Evolutionary conservation across 2,888 invertebrate genomes (phyloP).

Genomic region (Parthenolecanium corni): DNA sequence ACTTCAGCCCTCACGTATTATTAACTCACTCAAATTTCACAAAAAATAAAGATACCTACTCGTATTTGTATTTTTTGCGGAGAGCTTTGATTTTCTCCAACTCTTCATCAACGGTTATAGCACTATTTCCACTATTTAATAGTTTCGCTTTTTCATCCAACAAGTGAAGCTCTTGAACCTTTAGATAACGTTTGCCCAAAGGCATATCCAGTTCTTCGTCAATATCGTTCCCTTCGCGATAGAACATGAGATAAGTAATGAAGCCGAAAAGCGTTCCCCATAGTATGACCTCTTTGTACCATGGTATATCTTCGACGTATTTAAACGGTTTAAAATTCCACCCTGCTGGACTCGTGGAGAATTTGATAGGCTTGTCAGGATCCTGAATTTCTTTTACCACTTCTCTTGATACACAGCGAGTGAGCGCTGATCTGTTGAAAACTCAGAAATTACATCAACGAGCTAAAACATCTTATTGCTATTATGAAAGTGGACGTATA

Average conservation of each 20-base stretch:
- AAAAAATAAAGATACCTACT: neutral
- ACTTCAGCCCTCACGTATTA: neutral
- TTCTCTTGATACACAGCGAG: too few relatives aligned
- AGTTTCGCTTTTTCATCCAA: neutral
- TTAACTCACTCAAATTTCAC: neutral
- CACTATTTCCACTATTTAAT: neutral
- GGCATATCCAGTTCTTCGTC: slow-evolving; percentile 19
- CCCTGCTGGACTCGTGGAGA: slow-evolving; percentile 1
- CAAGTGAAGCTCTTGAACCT: neutral
- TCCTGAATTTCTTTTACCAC: neutral
- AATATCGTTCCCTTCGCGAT: neutral
- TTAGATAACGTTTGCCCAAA: slow-evolving; percentile 5
- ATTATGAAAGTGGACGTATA: too few relatives aligned
- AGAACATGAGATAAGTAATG: neutral
- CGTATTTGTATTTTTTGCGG: slow-evolving; percentile 9
- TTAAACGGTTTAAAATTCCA: slow-evolving; percentile 1
- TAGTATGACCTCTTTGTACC: neutral
- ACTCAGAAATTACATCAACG: too few relatives aligned
- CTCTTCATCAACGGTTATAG: neutral
- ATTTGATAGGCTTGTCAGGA: slow-evolving; percentile 5
- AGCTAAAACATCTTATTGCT: too few relatives aligned
- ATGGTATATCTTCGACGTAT: neutral
- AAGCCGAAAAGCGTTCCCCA: neutral
- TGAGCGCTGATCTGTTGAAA: too few relatives aligned
- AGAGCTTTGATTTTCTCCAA: neutral